Percentiles rank a stretch among this genome's conserved stretches.
Evolutionary conservation across 1,140 invertebrate species (phyloP).

Genomic region (Coenobita brevimanus): DNA sequence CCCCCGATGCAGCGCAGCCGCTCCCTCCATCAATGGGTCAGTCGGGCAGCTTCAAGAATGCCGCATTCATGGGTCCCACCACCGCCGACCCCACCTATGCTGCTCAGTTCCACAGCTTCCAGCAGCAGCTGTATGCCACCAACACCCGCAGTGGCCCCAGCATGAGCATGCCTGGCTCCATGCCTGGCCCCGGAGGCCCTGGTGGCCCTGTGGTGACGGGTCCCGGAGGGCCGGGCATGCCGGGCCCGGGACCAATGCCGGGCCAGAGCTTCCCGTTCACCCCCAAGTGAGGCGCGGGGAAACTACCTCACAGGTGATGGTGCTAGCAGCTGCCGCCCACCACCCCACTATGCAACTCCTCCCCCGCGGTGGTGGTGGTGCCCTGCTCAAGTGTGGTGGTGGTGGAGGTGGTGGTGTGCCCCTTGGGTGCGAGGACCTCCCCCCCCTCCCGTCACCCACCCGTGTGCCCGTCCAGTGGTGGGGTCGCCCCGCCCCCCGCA

Average conservation of each 20-base stretch:
- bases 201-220: constrained; percentile 63
- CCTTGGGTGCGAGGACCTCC: constrained; percentile 44
- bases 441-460: constrained; percentile 25
- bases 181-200: constrained; percentile 56
- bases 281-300: constrained; percentile 64
- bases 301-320: constrained; percentile 68
- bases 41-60: constrained; percentile 82
- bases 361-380: constrained; percentile 24
- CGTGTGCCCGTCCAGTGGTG: constrained; percentile 22
- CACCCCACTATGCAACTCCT: constrained; percentile 65
- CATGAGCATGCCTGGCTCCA: constrained; percentile 66
- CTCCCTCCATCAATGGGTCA: constrained; percentile 87
- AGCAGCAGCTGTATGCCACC: constrained; percentile 94
- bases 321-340: constrained; percentile 64
- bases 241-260: constrained; percentile 66
- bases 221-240: constrained; percentile 62
- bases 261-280: constrained; percentile 68
- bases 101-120: constrained; percentile 95
- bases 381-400: constrained; percentile 40
- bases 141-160: constrained; percentile 77
- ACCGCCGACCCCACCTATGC: constrained; percentile 93
- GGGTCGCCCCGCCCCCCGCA: constrained; percentile 60
- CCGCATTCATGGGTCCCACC: constrained; percentile 84
- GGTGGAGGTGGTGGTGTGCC: constrained; percentile 44
- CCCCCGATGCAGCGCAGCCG: constrained; percentile 79